phyloP scores from a whole-genome alignment of 1,140 invertebrate genomes.

The Drosophila ficusphila region DNA sequence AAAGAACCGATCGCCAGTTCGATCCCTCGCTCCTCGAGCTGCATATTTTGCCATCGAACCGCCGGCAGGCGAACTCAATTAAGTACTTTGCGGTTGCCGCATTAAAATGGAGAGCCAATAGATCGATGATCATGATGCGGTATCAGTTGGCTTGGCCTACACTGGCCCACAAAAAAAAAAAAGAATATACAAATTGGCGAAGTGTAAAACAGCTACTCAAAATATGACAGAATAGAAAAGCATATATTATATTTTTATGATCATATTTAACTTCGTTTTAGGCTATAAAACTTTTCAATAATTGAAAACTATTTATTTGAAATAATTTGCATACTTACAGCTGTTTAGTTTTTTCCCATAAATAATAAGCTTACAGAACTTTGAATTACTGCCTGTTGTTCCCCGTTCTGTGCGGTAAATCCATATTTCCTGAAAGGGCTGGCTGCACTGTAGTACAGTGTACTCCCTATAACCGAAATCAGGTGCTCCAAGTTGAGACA shows the following conservation, averaged over 20 bases:
- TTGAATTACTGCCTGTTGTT: no score
- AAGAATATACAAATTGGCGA: no score
- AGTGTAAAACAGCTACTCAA: no score
- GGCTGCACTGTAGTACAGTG: not conserved
- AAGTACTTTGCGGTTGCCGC: constrained; percentile 39
- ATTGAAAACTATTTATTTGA: not conserved
- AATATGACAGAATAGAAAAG: no score
- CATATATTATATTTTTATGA: no score
- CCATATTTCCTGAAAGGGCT: not conserved
- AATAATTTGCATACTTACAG: no score
- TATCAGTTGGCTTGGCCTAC: not conserved
- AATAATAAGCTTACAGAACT: no score
- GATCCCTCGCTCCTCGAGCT: constrained; percentile 1
- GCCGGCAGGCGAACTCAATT: constrained; percentile 28
- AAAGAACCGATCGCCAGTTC: constrained; percentile 20
- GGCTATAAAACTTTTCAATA: no score
- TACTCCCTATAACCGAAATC: not conserved
- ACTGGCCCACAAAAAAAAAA: constrained; percentile 5
- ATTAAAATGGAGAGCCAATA: constrained; percentile 60
- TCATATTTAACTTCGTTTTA: no score
- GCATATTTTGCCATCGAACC: constrained; percentile 1
- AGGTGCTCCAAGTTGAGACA: constrained; percentile 28
- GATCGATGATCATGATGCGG: constrained; percentile 44
- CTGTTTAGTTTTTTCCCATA: no score
- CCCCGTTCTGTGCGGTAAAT: no score